Conservation (phyloP, 2,113 vertebrate genomes). For the Grallaria varia region DNA sequence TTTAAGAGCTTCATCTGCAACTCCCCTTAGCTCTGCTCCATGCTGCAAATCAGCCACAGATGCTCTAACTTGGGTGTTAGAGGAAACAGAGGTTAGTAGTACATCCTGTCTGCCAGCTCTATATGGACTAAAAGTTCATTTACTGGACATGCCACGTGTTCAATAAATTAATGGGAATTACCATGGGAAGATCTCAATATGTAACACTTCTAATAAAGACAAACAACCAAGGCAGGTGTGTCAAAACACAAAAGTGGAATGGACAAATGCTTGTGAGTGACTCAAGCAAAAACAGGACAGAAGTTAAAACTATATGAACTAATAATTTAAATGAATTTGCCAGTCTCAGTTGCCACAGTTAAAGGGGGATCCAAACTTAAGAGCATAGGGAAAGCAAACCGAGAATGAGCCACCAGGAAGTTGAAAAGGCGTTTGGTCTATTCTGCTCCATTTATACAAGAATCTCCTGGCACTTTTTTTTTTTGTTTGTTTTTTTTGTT, state of each 20-base stretch:
- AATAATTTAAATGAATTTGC: not conserved
- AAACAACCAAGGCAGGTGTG: not conserved
- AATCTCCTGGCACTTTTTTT: not conserved
- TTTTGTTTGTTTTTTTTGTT: not conserved
- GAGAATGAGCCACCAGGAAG: not conserved
- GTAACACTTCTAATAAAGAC: not conserved
- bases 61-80: not conserved
- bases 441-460: not conserved
- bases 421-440: accelerated
- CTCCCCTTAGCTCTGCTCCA: not conserved
- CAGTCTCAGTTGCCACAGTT: accelerated
- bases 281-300: not conserved
- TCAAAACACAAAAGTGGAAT: not conserved
- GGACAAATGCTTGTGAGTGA: not conserved
- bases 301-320: not conserved
- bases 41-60: accelerated
- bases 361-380: not conserved
- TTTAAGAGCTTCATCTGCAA: not conserved
- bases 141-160: not conserved
- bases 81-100: not conserved
- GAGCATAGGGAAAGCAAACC: not conserved
- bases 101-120: not conserved
- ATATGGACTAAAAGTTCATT: not conserved
- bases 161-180: not conserved
- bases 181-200: not conserved